Conservation (phyloP, 2,888 invertebrate species). For the Ceraclea dissimilis region DNA sequence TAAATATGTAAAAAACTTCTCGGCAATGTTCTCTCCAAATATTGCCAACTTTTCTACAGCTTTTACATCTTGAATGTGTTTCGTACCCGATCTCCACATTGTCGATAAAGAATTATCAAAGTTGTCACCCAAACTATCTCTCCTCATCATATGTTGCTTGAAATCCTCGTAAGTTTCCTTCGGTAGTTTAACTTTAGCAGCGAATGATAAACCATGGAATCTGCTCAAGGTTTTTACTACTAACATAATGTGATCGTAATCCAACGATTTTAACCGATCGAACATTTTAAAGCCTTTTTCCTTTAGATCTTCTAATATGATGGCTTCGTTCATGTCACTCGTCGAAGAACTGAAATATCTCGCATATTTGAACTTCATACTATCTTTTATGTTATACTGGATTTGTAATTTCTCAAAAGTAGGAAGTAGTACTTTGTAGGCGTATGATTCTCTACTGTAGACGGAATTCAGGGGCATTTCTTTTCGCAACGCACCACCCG, state of each 20-base stretch:
- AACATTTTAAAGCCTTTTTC: slow-evolving; percentile 11
- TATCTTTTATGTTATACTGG: slow-evolving; percentile 15
- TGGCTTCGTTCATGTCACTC: slow-evolving; percentile 5
- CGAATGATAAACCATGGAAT: slow-evolving; percentile 15
- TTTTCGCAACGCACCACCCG: neutral
- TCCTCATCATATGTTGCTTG: neutral
- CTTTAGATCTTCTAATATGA: slow-evolving; percentile 19
- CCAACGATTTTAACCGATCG: slow-evolving; percentile 16
- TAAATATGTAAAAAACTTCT: neutral
- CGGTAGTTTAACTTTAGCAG: neutral
- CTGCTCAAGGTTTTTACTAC: slow-evolving; percentile 8
- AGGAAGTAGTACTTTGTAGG: slow-evolving; percentile 13
- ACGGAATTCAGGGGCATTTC: slow-evolving; percentile 4
- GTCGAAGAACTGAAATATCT: slow-evolving; percentile 5
- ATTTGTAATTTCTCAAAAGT: slow-evolving; percentile 19
- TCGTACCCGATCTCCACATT: neutral
- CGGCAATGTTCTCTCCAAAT: neutral
- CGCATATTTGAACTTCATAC: slow-evolving; percentile 10
- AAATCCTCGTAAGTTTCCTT: neutral
- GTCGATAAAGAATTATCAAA: neutral
- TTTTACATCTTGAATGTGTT: slow-evolving; percentile 5
- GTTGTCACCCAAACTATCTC: neutral
- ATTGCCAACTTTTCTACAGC: neutral
- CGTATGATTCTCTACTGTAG: slow-evolving; percentile 9
- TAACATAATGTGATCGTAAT: slow-evolving; percentile 14